Percentiles rank a stretch among this genome's conserved stretches.
Conservation (phyloP, 2,888 invertebrate species). For the Meiosimyza decipiens region DNA sequence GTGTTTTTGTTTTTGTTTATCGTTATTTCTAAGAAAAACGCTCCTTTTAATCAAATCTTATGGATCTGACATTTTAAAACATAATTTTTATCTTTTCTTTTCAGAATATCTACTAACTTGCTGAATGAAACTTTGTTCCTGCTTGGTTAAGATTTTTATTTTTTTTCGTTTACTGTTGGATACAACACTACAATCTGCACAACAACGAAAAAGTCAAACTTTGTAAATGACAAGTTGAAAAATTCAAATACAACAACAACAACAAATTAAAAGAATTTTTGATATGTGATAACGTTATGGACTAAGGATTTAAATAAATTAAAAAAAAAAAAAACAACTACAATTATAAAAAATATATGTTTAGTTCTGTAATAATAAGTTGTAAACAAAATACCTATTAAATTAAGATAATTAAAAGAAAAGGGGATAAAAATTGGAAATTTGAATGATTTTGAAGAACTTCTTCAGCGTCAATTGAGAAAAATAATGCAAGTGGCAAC, state of each 20-base stretch:
- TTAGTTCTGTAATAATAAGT: constrained; percentile 9
- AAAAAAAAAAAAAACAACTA: background rate
- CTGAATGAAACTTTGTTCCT: constrained; percentile 26
- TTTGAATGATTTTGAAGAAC: no score
- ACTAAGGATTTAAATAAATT: constrained; percentile 15
- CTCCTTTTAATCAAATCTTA: background rate
- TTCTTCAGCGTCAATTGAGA: background rate
- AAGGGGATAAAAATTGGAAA: background rate
- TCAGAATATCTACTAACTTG: background rate
- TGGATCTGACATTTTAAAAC: background rate
- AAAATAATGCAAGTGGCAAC: constrained; percentile 45
- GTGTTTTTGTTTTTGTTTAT: no score
- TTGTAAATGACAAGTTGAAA: background rate
- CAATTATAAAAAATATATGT: constrained; percentile 8
- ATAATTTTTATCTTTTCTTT: background rate
- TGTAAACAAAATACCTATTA: background rate
- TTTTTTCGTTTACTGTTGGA: background rate
- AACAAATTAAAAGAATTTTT: constrained; percentile 9
- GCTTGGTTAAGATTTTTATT: constrained; percentile 12
- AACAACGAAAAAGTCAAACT: constrained; percentile 1
- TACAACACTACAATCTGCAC: background rate
- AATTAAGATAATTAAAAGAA: background rate
- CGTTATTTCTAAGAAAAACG: background rate
- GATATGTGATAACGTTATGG: constrained; percentile 25
- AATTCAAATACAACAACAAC: constrained; percentile 10